Conservation (phyloP, 1,140 invertebrate species). For the Coboldia fuscipes region DNA sequence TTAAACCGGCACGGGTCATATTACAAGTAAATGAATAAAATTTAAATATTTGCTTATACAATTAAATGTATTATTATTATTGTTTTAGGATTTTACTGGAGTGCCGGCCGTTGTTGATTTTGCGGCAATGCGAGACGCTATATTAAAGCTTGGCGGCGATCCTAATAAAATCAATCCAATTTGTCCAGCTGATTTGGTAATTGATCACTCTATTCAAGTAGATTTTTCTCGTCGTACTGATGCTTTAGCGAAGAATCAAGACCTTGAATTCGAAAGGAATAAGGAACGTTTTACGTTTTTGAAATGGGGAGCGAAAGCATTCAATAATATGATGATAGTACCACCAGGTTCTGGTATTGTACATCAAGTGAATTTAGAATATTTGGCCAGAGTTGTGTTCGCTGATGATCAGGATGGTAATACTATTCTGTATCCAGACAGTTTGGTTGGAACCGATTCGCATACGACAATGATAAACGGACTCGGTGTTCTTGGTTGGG, state of each 20-base stretch:
- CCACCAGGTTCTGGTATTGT: slow-evolving; percentile 96
- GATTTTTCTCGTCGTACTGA: slow-evolving; percentile 78
- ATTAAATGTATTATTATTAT: not conserved
- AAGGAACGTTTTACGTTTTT: slow-evolving; percentile 89
- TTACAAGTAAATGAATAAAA: slow-evolving; percentile 44
- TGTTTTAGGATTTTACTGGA: slow-evolving; percentile 68
- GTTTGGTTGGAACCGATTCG: slow-evolving; percentile 94
- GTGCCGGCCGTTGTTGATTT: slow-evolving; percentile 97
- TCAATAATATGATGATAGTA: slow-evolving; percentile 92
- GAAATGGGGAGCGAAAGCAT: slow-evolving; percentile 93
- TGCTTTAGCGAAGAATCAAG: slow-evolving; percentile 82
- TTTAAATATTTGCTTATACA: not conserved
- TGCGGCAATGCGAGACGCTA: slow-evolving; percentile 94
- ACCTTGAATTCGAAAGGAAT: slow-evolving; percentile 90
- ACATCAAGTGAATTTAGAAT: slow-evolving; percentile 96
- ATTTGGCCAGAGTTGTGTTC: slow-evolving; percentile 89
- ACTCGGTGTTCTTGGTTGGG: slow-evolving; percentile 56
- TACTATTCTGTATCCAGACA: slow-evolving; percentile 68
- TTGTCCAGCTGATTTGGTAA: slow-evolving; percentile 92
- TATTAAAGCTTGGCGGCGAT: slow-evolving; percentile 65
- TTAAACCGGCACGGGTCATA: slow-evolving; percentile 88
- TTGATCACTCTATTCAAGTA: slow-evolving; percentile 96
- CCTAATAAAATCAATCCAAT: slow-evolving; percentile 91
- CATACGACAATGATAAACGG: slow-evolving; percentile 99
- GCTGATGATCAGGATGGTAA: slow-evolving; percentile 23